These are phyloP conservation scores for Eristalis tenax DNA, from an alignment of 2,888 invertebrate species.

Conservation along the genomic window DNA sequence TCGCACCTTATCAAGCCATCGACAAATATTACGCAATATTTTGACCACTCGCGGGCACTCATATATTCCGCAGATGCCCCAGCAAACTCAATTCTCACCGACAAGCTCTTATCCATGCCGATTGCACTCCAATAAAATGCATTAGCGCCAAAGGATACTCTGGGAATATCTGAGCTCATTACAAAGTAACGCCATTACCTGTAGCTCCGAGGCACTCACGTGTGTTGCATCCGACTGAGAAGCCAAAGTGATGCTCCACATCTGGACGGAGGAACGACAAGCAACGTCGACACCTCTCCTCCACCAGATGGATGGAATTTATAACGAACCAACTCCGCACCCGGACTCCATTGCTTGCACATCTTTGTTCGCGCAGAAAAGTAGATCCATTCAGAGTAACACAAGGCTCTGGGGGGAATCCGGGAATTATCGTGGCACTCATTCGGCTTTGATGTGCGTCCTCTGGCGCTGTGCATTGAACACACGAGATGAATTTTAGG, in stretches of 20 bases:
- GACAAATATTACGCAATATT: not conserved
- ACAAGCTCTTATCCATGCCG: conserved; percentile 43
- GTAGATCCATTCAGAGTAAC: conserved; percentile 26
- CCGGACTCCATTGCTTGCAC: conserved; percentile 7
- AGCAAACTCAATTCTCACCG: not conserved
- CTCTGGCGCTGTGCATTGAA: not conserved
- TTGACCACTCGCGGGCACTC: not conserved
- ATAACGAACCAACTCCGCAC: conserved; percentile 52
- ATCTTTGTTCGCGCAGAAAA: not conserved
- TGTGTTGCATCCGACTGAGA: conserved; percentile 10
- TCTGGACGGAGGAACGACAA: no score
- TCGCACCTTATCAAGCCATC: not conserved
- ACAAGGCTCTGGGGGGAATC: conserved; percentile 45
- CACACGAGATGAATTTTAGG: conserved; percentile 28
- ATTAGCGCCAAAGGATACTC: conserved; percentile 57
- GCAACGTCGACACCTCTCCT: conserved; percentile 44
- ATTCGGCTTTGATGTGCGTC: conserved; percentile 53
- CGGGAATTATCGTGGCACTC: conserved; percentile 49
- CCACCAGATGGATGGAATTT: conserved; percentile 47
- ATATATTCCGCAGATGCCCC: not conserved
- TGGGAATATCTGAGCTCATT: conserved; percentile 52
- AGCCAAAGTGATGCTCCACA: not conserved
- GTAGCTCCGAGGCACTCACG: conserved; percentile 20
- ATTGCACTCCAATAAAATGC: conserved; percentile 59
- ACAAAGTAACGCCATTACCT: conserved; percentile 61